Conservation (phyloP, 2,113 vertebrate species). For the Caranx ignobilis region DNA sequence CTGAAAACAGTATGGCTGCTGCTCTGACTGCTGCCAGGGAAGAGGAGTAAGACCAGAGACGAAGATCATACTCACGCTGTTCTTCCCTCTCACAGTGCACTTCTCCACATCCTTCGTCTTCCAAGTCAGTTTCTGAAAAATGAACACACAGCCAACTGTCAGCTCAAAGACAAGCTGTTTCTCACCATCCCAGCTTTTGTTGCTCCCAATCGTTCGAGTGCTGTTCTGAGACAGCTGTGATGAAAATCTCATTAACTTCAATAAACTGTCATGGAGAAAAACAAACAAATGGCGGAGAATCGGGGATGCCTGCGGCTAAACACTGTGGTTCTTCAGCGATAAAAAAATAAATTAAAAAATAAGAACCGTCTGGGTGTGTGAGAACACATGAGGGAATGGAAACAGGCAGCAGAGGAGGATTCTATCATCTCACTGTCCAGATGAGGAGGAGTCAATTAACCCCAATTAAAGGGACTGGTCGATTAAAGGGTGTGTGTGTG, state of each 20-base stretch:
- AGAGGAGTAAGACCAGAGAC: neutral
- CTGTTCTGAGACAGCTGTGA: constrained; percentile 71
- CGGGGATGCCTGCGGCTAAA: constrained; percentile 27
- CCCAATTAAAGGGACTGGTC: constrained; percentile 51
- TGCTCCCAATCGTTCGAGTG: constrained; percentile 58
- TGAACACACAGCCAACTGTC: constrained; percentile 62
- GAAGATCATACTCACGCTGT: constrained; percentile 83
- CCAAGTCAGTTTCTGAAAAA: constrained; percentile 86
- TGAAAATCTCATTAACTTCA: constrained; percentile 78
- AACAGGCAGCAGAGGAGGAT: constrained; percentile 14
- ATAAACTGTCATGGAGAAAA: constrained; percentile 61
- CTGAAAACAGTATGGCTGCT: no score
- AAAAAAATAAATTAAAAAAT: neutral
- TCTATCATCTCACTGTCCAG: constrained; percentile 13
- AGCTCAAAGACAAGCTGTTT: constrained; percentile 54
- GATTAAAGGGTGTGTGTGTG: no score
- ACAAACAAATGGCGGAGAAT: constrained; percentile 59
- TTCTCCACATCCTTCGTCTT: constrained; percentile 87
- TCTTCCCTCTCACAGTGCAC: constrained; percentile 87
- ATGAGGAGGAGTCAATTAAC: constrained; percentile 49
- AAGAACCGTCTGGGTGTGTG: neutral
- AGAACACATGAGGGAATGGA: neutral
- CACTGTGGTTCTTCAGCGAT: constrained; percentile 40
- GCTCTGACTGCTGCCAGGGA: no score
- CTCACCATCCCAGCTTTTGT: constrained; percentile 47